Percentiles rank a stretch among this genome's conserved stretches.
These are phyloP conservation scores for Euura saliciscinereae DNA, from an alignment of 1,140 invertebrate genomes.

Conservation along the genomic window DNA sequence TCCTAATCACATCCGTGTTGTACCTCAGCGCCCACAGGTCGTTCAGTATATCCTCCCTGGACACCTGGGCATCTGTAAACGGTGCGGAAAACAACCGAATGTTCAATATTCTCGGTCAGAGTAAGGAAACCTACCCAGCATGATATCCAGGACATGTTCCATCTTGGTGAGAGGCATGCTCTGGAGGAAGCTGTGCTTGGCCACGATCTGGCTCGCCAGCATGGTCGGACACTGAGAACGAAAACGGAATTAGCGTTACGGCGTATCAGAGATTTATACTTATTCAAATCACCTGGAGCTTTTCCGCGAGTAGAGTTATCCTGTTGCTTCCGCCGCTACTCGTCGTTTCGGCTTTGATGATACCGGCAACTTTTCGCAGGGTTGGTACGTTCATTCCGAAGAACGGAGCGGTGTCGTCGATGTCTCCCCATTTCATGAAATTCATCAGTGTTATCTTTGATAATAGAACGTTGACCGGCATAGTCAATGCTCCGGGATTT, in stretches of 20 bases:
- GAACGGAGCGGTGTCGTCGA: neutral
- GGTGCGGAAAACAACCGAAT: neutral
- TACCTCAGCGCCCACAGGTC: constrained; percentile 63
- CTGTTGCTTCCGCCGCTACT: neutral
- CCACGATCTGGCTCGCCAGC: neutral
- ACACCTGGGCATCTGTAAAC: constrained; percentile 46
- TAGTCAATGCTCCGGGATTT: neutral
- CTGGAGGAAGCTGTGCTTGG: neutral
- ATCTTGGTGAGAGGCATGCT: neutral
- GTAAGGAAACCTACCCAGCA: neutral
- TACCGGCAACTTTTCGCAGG: neutral
- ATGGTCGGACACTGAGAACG: neutral
- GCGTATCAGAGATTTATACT: neutral
- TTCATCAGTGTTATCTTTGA: neutral
- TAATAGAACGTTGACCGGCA: neutral
- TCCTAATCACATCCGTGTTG: constrained; percentile 44
- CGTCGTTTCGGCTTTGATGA: neutral
- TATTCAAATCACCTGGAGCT: neutral
- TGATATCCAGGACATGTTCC: neutral
- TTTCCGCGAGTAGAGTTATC: neutral
- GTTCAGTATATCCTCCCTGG: constrained; percentile 52
- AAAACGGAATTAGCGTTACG: neutral
- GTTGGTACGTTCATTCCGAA: neutral
- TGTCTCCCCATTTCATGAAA: neutral
- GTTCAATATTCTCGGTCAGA: neutral